Conservation (phyloP, 2,113 vertebrate genomes). For the Apeltes quadracus region DNA sequence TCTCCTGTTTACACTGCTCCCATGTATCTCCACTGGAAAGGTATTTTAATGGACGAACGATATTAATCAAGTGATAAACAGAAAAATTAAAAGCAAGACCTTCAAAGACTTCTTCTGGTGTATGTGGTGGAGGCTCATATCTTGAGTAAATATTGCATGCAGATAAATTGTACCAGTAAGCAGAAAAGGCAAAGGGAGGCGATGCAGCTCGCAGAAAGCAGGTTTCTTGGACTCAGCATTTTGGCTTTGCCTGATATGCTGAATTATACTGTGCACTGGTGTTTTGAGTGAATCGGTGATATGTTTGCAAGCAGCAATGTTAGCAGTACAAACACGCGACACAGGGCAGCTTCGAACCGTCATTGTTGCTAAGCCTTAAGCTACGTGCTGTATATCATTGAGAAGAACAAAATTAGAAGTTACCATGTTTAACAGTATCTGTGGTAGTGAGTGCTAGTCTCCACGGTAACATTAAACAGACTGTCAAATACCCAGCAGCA, state of each 20-base stretch:
- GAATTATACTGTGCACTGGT: slow-evolving; percentile 50
- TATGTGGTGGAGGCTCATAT: slow-evolving; percentile 44
- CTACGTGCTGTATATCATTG: not conserved
- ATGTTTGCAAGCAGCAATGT: slow-evolving; percentile 38
- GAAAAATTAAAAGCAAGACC: slow-evolving; percentile 46
- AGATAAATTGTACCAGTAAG: slow-evolving; percentile 70
- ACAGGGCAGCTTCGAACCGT: slow-evolving; percentile 11
- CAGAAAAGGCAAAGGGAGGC: slow-evolving; percentile 58
- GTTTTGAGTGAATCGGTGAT: slow-evolving; percentile 41
- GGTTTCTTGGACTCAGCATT: slow-evolving; percentile 69
- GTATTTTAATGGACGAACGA: slow-evolving; percentile 42
- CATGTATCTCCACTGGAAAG: slow-evolving; percentile 76
- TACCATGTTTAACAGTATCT: slow-evolving; percentile 12
- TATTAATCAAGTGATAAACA: slow-evolving; percentile 73
- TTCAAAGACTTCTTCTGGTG: slow-evolving; percentile 42
- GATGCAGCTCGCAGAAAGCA: slow-evolving; percentile 44
- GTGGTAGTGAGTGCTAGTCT: slow-evolving; percentile 7
- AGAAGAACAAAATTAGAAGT: not conserved
- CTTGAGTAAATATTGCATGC: slow-evolving; percentile 71
- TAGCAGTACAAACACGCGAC: slow-evolving; percentile 8
- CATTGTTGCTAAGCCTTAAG: not conserved
- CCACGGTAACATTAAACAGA: slow-evolving; percentile 34
- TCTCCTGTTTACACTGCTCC: slow-evolving; percentile 69
- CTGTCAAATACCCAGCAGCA: slow-evolving; percentile 42
- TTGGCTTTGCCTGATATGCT: slow-evolving; percentile 52